Conservation (phyloP, 2,888 invertebrate genomes). For the Pyrocoelia pectoralis region DNA sequence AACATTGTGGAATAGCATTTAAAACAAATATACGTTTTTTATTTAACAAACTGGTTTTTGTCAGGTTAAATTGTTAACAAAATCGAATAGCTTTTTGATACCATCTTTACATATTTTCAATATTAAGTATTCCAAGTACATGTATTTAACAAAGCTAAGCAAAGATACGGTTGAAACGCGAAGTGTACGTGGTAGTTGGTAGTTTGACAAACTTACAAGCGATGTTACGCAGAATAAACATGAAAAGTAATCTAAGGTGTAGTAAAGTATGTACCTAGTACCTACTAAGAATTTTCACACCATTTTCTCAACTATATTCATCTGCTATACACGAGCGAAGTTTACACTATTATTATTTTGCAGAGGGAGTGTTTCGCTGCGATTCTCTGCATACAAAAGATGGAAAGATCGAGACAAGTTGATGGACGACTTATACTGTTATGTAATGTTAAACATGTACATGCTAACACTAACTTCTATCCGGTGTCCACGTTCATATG, state of each 20-base stretch:
- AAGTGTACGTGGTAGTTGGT: too few relatives aligned
- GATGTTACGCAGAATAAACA: background rate
- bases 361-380: background rate
- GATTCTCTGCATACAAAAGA: slow-evolving; percentile 26
- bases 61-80: too few relatives aligned
- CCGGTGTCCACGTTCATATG: too few relatives aligned
- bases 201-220: too few relatives aligned
- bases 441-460: slow-evolving; percentile 21
- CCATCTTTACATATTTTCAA: too few relatives aligned
- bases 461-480: background rate
- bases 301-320: background rate
- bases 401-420: slow-evolving; percentile 16
- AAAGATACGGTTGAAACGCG: too few relatives aligned
- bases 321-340: background rate
- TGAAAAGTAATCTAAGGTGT: background rate
- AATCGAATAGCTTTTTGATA: too few relatives aligned
- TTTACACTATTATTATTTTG: background rate
- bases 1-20: too few relatives aligned
- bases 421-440: slow-evolving; percentile 22
- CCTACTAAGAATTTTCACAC: background rate
- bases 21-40: too few relatives aligned
- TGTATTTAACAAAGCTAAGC: too few relatives aligned
- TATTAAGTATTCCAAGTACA: too few relatives aligned
- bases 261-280: background rate
- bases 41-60: too few relatives aligned